Percentiles rank a stretch among this genome's conserved stretches.
Evolutionary conservation across 1,140 invertebrate genomes (phyloP).

Genomic region (Daktulosphaira vitifoliae): DNA sequence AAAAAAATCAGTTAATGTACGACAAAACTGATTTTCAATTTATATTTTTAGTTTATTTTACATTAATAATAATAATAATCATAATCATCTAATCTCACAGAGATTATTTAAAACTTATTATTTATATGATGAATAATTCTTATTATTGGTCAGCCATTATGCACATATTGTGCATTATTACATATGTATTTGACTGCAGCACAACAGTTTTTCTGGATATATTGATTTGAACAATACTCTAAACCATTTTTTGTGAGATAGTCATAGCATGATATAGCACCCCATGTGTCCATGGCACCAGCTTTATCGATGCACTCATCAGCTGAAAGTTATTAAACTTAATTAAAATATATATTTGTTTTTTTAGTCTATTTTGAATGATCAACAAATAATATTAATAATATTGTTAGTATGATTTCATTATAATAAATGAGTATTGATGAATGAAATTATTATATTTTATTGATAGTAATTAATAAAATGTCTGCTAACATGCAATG

Average conservation of each 20-base stretch:
- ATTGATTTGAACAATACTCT: slow-evolving; percentile 37
- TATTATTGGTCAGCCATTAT: too few relatives aligned
- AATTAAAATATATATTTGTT: too few relatives aligned
- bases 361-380: too few relatives aligned
- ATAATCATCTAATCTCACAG: slow-evolving; percentile 29
- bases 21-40: not conserved
- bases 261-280: slow-evolving; percentile 38
- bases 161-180: slow-evolving; percentile 1
- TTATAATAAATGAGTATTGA: too few relatives aligned
- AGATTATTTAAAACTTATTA: not conserved
- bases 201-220: slow-evolving; percentile 37
- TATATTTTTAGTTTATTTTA: not conserved
- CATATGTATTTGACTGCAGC: slow-evolving; percentile 38
- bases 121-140: too few relatives aligned
- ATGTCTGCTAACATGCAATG: too few relatives aligned
- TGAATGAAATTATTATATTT: too few relatives aligned
- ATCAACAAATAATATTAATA: too few relatives aligned
- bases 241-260: slow-evolving; percentile 35
- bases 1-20: not conserved
- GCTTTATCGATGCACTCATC: slow-evolving; percentile 38
- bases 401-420: too few relatives aligned
- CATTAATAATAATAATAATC: slow-evolving; percentile 22
- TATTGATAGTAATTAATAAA: too few relatives aligned
- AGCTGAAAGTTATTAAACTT: not conserved
- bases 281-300: slow-evolving; percentile 34